Evolutionary conservation across 2,888 invertebrate species (phyloP).

Genomic region (Tipula vernalis): DNA sequence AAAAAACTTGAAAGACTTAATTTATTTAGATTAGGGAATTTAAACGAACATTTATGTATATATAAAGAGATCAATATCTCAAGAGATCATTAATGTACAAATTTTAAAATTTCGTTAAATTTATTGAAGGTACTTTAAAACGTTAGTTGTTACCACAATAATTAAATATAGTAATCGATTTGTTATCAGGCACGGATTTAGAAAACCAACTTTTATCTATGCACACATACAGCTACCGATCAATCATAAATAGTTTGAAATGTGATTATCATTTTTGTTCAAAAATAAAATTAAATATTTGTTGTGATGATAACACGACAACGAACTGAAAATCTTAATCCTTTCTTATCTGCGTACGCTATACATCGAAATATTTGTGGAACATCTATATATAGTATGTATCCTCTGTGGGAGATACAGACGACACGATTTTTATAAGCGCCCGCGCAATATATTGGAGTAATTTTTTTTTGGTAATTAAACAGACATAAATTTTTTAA

Average conservation of each 20-base stretch:
- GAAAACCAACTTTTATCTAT: neutral
- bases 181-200: neutral
- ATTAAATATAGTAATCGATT: neutral
- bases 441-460: neutral
- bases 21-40: neutral
- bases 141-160: neutral
- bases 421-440: neutral
- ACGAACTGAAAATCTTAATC: neutral
- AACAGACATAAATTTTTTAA: neutral
- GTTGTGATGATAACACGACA: neutral
- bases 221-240: neutral
- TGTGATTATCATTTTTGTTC: neutral
- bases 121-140: neutral
- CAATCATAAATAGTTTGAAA: neutral
- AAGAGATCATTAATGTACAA: neutral
- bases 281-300: neutral
- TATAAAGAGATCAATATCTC: neutral
- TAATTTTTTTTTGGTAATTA: neutral
- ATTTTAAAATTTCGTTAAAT: neutral
- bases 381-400: neutral
- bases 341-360: neutral
- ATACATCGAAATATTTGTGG: neutral
- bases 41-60: neutral
- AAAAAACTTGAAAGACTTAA: neutral
- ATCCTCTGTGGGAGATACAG: neutral